Conservation (phyloP, 2,888 invertebrate genomes). For the Elysia crispata region DNA sequence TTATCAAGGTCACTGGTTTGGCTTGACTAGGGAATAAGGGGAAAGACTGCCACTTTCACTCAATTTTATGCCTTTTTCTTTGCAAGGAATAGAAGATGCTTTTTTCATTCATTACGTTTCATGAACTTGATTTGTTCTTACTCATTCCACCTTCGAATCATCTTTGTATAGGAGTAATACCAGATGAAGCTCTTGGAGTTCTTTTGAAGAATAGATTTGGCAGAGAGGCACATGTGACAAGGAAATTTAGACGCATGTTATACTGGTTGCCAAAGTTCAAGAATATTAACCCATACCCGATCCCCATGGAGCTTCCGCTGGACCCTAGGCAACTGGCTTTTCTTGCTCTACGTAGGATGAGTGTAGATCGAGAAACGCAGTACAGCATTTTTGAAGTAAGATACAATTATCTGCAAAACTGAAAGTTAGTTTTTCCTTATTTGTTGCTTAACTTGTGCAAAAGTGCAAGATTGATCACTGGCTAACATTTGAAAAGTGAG, state of each 20-base stretch:
- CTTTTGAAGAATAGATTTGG: conserved; percentile 92
- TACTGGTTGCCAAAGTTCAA: conserved; percentile 92
- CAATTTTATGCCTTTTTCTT: no score
- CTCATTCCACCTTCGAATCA: not conserved
- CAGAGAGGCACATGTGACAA: conserved; percentile 81
- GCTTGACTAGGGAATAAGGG: no score
- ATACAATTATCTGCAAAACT: not conserved
- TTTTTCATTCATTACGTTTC: not conserved
- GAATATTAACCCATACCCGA: conserved; percentile 78
- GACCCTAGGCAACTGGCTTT: conserved; percentile 88
- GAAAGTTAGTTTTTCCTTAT: not conserved
- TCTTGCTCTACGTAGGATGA: conserved; percentile 89
- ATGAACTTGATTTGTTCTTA: not conserved
- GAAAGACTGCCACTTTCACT: no score
- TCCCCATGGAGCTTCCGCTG: conserved; percentile 83
- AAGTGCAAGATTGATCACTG: no score
- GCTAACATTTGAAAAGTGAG: no score
- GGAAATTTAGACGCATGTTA: conserved; percentile 80
- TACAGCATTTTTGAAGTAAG: conserved; percentile 77
- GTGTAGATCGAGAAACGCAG: conserved; percentile 86
- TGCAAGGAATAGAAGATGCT: not conserved
- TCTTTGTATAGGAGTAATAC: conserved; percentile 85
- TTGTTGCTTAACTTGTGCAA: no score
- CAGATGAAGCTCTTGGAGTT: conserved; percentile 91
- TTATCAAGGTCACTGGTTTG: no score